A percentile compares a stretch with the other conserved stretches of the same genome.
Conservation (phyloP, 2,888 invertebrate species). For the Torymus texanus region DNA sequence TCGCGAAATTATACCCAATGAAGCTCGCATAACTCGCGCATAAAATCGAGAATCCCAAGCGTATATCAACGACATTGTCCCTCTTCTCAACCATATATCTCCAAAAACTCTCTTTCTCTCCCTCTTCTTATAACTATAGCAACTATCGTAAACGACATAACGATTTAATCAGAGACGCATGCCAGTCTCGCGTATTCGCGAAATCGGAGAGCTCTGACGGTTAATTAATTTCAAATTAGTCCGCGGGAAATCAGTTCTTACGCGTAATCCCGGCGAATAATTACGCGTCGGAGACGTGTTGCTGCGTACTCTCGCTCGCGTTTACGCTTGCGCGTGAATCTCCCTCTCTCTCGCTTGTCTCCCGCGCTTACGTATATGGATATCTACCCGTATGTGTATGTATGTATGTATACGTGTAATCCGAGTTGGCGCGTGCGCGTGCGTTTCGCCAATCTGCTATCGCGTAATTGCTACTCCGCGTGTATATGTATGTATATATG, state of each 20-base stretch:
- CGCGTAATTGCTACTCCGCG: slow-evolving; percentile 31
- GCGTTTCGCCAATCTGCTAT: slow-evolving; percentile 15
- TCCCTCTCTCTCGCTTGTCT: too few relatives aligned
- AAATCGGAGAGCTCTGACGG: background rate
- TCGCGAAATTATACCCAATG: background rate
- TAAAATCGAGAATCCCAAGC: too few relatives aligned
- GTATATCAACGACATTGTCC: too few relatives aligned
- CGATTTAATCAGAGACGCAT: slow-evolving; percentile 4
- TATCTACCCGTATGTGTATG: background rate
- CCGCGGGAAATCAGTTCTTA: slow-evolving; percentile 37
- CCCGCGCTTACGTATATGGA: background rate
- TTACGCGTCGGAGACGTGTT: slow-evolving; percentile 9
- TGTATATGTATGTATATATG: background rate
- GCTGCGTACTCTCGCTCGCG: too few relatives aligned
- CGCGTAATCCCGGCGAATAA: slow-evolving; percentile 34
- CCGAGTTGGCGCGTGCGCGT: slow-evolving; percentile 23
- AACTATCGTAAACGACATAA: background rate
- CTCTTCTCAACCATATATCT: too few relatives aligned
- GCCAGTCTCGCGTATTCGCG: background rate
- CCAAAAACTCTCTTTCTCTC: too few relatives aligned
- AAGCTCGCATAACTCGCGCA: background rate
- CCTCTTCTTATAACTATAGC: too few relatives aligned
- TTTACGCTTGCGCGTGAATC: too few relatives aligned
- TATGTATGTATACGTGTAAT: slow-evolving; percentile 38
- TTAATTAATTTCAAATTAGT: slow-evolving; percentile 43